Conservation (phyloP, 2,113 vertebrate species). For the Notarius lentiginosus region DNA sequence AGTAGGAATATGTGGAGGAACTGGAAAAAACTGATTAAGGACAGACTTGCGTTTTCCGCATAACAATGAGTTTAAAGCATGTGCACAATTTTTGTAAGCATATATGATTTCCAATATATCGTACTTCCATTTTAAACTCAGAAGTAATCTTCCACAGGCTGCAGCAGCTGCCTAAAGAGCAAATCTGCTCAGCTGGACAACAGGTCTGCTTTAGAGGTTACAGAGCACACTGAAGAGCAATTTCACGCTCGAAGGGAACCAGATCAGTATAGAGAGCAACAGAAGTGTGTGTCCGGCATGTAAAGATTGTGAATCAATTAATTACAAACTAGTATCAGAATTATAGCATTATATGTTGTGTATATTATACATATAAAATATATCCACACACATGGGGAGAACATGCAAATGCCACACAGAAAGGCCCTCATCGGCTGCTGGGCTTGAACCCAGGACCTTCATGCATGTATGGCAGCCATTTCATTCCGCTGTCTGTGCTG, state of each 20-base stretch:
- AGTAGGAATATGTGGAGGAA: conserved; percentile 28
- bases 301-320: conserved; percentile 47
- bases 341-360: background rate
- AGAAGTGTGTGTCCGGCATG: conserved; percentile 25
- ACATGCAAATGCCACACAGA: too few relatives aligned
- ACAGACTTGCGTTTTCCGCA: conserved; percentile 6
- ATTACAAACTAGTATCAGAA: conserved; percentile 34
- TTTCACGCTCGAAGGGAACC: conserved; percentile 58
- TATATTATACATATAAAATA: too few relatives aligned
- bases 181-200: conserved; percentile 57
- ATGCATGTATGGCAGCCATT: too few relatives aligned
- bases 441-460: too few relatives aligned
- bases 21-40: conserved; percentile 19
- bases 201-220: conserved; percentile 40
- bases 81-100: background rate
- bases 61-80: conserved; percentile 6
- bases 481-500: too few relatives aligned
- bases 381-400: too few relatives aligned
- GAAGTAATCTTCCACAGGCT: conserved; percentile 27
- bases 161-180: conserved; percentile 26
- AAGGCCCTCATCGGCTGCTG: too few relatives aligned
- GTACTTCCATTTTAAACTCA: conserved; percentile 17
- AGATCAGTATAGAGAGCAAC: conserved; percentile 40
- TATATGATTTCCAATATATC: background rate
- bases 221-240: conserved; percentile 55